A percentile compares a stretch with the other conserved stretches of the same genome.
Conservation (phyloP, 2,113 vertebrate genomes). For the Ceyx margarethae region DNA sequence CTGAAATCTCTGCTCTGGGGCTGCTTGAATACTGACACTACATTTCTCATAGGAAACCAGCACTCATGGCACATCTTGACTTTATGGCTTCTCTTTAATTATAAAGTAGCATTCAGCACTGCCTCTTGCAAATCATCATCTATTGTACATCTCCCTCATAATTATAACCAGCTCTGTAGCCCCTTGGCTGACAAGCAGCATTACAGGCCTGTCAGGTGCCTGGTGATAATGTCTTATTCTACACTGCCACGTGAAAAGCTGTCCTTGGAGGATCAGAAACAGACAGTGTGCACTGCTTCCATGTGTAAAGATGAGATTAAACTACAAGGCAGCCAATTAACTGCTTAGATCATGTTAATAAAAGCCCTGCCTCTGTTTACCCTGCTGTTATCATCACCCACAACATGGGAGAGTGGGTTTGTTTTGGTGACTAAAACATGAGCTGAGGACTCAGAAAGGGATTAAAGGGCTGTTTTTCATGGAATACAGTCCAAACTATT, state of each 20-base stretch:
- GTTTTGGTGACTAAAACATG: slow-evolving; percentile 53
- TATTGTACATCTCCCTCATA: slow-evolving; percentile 23
- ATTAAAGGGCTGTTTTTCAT: slow-evolving; percentile 11
- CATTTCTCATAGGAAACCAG: background rate
- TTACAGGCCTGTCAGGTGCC: slow-evolving; percentile 54
- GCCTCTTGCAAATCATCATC: background rate
- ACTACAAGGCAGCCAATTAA: slow-evolving; percentile 68
- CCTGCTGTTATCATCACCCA: slow-evolving; percentile 58
- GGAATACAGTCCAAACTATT: background rate
- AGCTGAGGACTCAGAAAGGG: slow-evolving; percentile 21
- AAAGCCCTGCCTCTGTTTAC: slow-evolving; percentile 63
- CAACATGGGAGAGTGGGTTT: slow-evolving; percentile 39
- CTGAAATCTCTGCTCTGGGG: background rate
- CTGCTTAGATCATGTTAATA: slow-evolving; percentile 66
- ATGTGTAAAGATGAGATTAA: slow-evolving; percentile 70
- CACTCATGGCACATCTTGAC: background rate
- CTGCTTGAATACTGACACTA: background rate
- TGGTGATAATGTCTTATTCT: slow-evolving; percentile 64
- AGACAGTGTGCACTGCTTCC: slow-evolving; percentile 49
- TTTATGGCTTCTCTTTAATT: slow-evolving; percentile 17
- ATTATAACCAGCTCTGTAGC: slow-evolving; percentile 44
- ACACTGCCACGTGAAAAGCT: slow-evolving; percentile 17
- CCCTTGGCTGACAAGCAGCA: slow-evolving; percentile 48
- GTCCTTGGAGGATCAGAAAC: slow-evolving; percentile 63
- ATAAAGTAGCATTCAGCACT: background rate